A percentile compares a stretch with the other conserved stretches of the same genome.
Evolutionary conservation across 1,140 invertebrate genomes (phyloP).

Genomic region (Aphelenchoides fujianensis): DNA sequence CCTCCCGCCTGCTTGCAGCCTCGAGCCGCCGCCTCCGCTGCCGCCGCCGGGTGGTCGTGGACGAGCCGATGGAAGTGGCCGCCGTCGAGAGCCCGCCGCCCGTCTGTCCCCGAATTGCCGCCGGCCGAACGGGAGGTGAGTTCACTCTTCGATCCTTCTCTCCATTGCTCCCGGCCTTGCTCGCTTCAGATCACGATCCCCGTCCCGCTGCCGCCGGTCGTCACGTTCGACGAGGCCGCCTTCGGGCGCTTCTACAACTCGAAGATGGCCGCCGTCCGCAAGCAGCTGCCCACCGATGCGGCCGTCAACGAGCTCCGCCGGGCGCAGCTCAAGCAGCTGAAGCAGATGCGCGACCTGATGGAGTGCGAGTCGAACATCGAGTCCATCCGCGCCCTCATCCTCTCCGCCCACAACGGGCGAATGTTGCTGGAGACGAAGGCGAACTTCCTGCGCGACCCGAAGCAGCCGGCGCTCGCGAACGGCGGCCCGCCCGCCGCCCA

Average conservation of each 20-base stretch:
- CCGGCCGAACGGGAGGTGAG: not conserved
- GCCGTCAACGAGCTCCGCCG: not conserved
- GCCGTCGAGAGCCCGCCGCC: not conserved
- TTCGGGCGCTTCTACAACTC: not conserved
- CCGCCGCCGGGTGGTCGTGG: not conserved
- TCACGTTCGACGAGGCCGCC: not conserved
- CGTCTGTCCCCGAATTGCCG: not conserved
- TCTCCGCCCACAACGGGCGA: not conserved
- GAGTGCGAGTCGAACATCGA: not conserved
- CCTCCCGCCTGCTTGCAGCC: not conserved
- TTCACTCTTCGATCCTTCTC: not conserved
- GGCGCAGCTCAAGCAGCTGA: not conserved
- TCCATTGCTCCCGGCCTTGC: too few species aligned
- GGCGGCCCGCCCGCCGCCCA: too few species aligned
- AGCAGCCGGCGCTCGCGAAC: too few species aligned
- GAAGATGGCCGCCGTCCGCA: not conserved
- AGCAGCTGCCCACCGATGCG: not conserved
- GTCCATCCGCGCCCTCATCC: not conserved
- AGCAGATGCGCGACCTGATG: not conserved
- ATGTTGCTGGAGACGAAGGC: not conserved
- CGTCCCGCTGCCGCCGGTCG: not conserved
- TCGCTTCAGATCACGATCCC: not conserved
- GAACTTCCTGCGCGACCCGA: not conserved
- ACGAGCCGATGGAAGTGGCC: conserved; percentile 5
- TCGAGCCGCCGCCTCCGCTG: not conserved